phyloP scores from a whole-genome alignment of 1,140 invertebrate species.

The Orius laevigatus region DNA sequence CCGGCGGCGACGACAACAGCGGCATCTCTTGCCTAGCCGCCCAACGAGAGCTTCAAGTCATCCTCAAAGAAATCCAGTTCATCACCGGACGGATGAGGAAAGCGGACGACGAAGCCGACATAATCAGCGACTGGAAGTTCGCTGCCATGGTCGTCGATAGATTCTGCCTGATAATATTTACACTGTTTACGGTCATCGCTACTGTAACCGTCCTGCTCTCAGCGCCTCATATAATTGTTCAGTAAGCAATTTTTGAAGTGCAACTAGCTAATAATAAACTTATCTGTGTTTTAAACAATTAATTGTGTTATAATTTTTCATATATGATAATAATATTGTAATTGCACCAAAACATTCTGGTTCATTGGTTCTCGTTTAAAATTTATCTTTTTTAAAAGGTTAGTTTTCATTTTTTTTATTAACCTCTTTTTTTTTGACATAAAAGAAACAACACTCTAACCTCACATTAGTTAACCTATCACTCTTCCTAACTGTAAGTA shows the following conservation, averaged over 20 bases:
- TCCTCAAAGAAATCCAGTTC: conserved; percentile 83
- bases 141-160: conserved; percentile 98
- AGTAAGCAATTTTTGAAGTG: conserved; percentile 36
- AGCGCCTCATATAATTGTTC: conserved; percentile 90
- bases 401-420: not conserved
- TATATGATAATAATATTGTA: no score
- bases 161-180: conserved; percentile 93
- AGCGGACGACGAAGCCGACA: conserved; percentile 74
- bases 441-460: no score
- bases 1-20: conserved; percentile 28
- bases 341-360: no score
- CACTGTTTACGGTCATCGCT: conserved; percentile 87
- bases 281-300: no score
- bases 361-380: no score
- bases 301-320: conserved; percentile 14
- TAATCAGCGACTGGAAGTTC: conserved; percentile 97
- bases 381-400: not conserved
- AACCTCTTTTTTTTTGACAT: not conserved
- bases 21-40: conserved; percentile 22
- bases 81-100: conserved; percentile 83
- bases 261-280: no score
- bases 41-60: conserved; percentile 57
- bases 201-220: conserved; percentile 85
- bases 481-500: no score
- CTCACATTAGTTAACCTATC: no score